Evolutionary conservation across 1,140 invertebrate genomes (phyloP).

Genomic region (Monomorium pharaonis): DNA sequence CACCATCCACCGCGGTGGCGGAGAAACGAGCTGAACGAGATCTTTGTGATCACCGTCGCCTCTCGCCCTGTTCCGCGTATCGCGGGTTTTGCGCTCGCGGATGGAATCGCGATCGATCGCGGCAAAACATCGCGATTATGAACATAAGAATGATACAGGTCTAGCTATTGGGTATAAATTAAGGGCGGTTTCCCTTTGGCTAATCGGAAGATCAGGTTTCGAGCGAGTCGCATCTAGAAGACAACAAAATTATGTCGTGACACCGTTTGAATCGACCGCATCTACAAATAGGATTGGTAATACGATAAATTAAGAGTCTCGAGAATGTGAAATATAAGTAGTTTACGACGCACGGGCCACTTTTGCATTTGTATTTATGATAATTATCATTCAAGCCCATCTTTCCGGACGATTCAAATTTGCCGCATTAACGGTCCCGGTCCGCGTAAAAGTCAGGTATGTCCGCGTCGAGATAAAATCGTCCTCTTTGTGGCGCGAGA

Average conservation of each 20-base stretch:
- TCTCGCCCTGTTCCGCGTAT: not conserved
- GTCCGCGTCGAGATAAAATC: constrained; percentile 23
- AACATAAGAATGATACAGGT: constrained; percentile 14
- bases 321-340: not conserved
- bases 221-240: not conserved
- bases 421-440: not conserved
- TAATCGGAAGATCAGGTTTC: constrained; percentile 28
- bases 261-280: not conserved
- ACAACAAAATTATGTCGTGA: not conserved
- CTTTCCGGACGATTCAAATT: not conserved
- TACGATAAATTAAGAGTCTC: not conserved
- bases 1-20: not conserved
- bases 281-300: not conserved
- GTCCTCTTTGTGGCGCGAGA: not conserved
- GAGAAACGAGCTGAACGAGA: not conserved
- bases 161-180: not conserved
- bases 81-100: not conserved
- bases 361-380: not conserved
- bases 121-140: not conserved
- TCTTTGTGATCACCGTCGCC: constrained; percentile 15
- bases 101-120: not conserved
- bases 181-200: not conserved
- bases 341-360: not conserved
- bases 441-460: not conserved
- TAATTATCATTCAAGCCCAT: not conserved